Evolutionary conservation across 2,888 invertebrate genomes (phyloP), one percentile per base, ranked within the genome.

Genomic region (Chrysolina americana): DNA sequence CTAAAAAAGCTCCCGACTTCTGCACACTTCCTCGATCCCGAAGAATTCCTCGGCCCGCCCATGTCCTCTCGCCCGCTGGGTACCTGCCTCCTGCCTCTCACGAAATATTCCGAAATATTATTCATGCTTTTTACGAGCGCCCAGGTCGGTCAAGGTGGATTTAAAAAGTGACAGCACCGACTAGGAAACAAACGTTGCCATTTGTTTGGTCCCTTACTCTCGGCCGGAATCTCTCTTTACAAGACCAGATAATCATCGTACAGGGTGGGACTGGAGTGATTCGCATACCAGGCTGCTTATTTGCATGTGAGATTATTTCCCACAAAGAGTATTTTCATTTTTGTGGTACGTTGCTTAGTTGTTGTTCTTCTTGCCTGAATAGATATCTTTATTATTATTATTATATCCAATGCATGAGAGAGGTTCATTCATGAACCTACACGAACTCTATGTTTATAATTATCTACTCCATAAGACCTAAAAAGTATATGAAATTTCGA

Each of bases 181-280:
- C 75, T 77, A 77, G 77, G 75, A 77, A 77, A 77, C 73, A 74
- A 77, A 75, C 77, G 77, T 77, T 70, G 77, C 74, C 77, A 75
- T 77, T 77, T 77, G 77, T 77, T 77, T 70, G 72, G 65, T 63
- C 76, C 68, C 76, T 76, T 76, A 71, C 71, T 70, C 63, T 62
- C 48, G 56, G 63, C 76, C 72, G 70, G 72, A 74, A 74, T 76
- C 74, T 69, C 66, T 74, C 65, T 70, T 41, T 69, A 69, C 73
- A 73, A 73, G 65, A 70, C 69, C 65, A 70, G 70, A 73, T 70
- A 73, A 73, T 65, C 56, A 66, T 62, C 73, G 44, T 73, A 62
- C 73, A 73, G 73, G 62, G 73, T 53, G 70, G 73, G 59, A 59
- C 59, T 56, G 17, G 8, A 53, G 47, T 44, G 44, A 73, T 73